Percentiles rank a stretch among this genome's conserved stretches.
These are phyloP conservation scores for Cyaniris semiargus DNA, from an alignment of 2,888 invertebrate species.

Conservation along the genomic window DNA sequence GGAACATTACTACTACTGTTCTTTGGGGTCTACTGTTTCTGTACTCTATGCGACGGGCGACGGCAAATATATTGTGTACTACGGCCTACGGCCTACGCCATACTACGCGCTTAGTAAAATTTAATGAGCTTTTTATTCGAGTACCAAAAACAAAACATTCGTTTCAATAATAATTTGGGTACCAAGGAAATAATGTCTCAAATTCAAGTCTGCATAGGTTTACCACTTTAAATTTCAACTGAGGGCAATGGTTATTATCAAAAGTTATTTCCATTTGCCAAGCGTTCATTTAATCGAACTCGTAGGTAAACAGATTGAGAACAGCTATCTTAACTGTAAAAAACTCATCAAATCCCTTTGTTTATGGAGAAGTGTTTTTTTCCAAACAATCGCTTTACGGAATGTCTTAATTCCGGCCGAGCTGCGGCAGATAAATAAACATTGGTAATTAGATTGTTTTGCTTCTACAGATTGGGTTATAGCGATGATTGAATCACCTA, in stretches of 20 bases:
- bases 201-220: background rate
- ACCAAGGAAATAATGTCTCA: no score
- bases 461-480: background rate
- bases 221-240: background rate
- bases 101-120: no score
- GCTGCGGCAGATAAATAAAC: slow-evolving; percentile 46
- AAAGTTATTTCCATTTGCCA: background rate
- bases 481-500: slow-evolving; percentile 16
- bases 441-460: slow-evolving; percentile 32
- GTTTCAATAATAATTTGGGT: no score
- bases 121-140: no score
- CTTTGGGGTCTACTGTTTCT: no score
- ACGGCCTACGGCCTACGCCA: no score
- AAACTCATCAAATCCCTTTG: slow-evolving; percentile 53
- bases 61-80: no score
- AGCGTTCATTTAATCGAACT: background rate
- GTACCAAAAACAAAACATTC: no score
- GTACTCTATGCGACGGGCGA: no score
- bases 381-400: slow-evolving; percentile 52
- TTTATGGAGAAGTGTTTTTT: slow-evolving; percentile 52
- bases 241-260: background rate
- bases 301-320: slow-evolving; percentile 25
- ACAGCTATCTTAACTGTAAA: slow-evolving; percentile 36
- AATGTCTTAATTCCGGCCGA: slow-evolving; percentile 59
- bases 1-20: no score